These are phyloP conservation scores for Unio delphinus DNA, from an alignment of 2,888 invertebrate species.

Conservation along the genomic window DNA sequence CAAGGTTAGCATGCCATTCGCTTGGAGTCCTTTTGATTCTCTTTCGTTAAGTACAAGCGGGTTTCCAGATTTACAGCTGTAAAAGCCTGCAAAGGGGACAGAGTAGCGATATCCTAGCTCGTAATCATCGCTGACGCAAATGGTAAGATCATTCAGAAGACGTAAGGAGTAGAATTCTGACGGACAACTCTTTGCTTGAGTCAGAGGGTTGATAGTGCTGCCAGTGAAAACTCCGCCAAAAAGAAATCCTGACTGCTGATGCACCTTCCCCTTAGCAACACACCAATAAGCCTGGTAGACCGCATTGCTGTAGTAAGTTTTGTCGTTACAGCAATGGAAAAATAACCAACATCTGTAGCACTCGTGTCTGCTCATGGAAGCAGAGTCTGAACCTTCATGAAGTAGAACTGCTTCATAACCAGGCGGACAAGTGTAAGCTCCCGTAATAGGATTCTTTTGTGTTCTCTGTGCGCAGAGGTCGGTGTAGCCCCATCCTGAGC, in stretches of 20 bases:
- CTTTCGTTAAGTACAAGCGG: constrained; percentile 31
- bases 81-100: constrained; percentile 60
- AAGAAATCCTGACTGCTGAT: constrained; percentile 43
- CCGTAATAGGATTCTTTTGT: constrained; percentile 55
- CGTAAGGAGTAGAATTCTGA: constrained; percentile 40
- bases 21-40: background rate
- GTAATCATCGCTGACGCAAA: constrained; percentile 61
- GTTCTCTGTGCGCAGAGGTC: constrained; percentile 23
- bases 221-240: constrained; percentile 60
- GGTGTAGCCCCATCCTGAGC: constrained; percentile 25
- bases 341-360: constrained; percentile 45
- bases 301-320: constrained; percentile 28
- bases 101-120: constrained; percentile 44
- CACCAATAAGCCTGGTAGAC: constrained; percentile 56
- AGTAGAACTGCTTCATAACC: constrained; percentile 46
- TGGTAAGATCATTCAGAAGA: constrained; percentile 36
- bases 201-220: constrained; percentile 41
- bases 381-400: constrained; percentile 23
- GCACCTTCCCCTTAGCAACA: constrained; percentile 35
- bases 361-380: constrained; percentile 12
- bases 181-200: constrained; percentile 46
- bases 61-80: constrained; percentile 53
- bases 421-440: constrained; percentile 42
- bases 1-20: constrained; percentile 4
- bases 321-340: constrained; percentile 28